phyloP scores from a whole-genome alignment of 1,140 invertebrate species.

The Zaprionus capensis region DNA sequence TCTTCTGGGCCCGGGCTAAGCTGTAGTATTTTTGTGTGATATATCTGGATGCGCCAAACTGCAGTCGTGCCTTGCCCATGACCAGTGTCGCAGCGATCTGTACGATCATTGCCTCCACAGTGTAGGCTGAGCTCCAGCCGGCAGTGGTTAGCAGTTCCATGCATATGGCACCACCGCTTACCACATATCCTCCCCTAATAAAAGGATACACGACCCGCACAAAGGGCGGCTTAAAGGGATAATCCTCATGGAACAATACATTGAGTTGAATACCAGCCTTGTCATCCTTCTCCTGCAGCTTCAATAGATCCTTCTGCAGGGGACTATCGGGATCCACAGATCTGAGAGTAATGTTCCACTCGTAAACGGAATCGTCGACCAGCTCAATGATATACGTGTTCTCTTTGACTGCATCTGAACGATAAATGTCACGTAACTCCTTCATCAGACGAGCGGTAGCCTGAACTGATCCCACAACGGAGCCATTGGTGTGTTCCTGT shows the following conservation, averaged over 20 bases:
- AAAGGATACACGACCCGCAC: conserved; percentile 96
- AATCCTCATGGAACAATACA: conserved; percentile 98
- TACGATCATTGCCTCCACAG: conserved; percentile 99
- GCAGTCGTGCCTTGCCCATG: conserved; percentile 99
- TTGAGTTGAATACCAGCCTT: conserved; percentile 98
- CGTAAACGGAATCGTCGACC: conserved; percentile 99
- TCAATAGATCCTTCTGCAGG: conserved; percentile 95
- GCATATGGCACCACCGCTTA: conserved; percentile 97
- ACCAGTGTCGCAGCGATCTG: conserved; percentile 99
- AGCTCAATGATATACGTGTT: conserved; percentile 94
- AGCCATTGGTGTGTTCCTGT: conserved; percentile 93
- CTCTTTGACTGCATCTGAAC: conserved; percentile 98
- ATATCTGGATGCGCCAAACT: conserved; percentile 93
- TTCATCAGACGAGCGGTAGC: conserved; percentile 99
- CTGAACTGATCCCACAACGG: conserved; percentile 97
- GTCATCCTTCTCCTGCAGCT: conserved; percentile 98
- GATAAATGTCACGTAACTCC: conserved; percentile 97
- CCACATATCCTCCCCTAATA: conserved; percentile 88
- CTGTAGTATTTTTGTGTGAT: conserved; percentile 94
- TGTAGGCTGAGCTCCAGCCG: conserved; percentile 99
- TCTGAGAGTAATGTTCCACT: conserved; percentile 99
- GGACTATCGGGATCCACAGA: conserved; percentile 99
- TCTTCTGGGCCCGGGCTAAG: conserved; percentile 98
- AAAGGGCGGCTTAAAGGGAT: conserved; percentile 99
- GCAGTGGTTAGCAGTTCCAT: conserved; percentile 99